Evolutionary conservation across 2,888 invertebrate species (phyloP), one percentile per base, ranked within the genome.

Genomic region (Cancer borealis): DNA sequence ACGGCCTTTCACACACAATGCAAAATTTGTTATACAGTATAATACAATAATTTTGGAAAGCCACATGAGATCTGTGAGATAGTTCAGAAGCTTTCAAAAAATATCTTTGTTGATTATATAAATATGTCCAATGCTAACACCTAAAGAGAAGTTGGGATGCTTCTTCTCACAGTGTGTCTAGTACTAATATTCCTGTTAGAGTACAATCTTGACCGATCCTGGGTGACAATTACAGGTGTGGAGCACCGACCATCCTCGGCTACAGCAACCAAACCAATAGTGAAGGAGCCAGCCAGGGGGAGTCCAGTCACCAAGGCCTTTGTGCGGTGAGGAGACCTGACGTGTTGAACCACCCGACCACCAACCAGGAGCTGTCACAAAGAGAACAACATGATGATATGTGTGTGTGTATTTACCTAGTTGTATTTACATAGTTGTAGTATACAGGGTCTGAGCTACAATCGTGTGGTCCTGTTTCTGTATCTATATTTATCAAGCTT

Each of bases 271-370:
- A 95, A 93, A 21, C 94, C 95, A 60, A 95, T 93, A 5, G 95
- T 95, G 79, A 95, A 93, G 21, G 93, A 89, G 45, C 94, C 91
- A 12, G 95, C 91, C 14, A 95, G 45, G 12, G 95, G 93, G 17
- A 95, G 92, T 46, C 95, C 95, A 8, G 95, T 95, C 14, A 95
- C 94, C 47, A 95, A 84, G n/a, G 95, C 95, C 49, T 95, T 95
- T 26, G 95, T 95, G 92, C 95, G 93, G 89, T 95, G 95, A 26
- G 95, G 95, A 39, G 95, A 95, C 66, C 93, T 93, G 39, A 95
- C 94, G 14, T 93, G 95, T 91, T 95, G 95, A 12, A 95, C 94
- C 45, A 95, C 95, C 39, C 95, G 90, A n/a, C 95, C 95, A 45
- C 93, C 95, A 54, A 95, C 94, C 17, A 95, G 92, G 17, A 95